These are phyloP conservation scores for Pachyuromys duprasi DNA, from an alignment of 2,797 vertebrate genomes.

Conservation along the genomic window DNA sequence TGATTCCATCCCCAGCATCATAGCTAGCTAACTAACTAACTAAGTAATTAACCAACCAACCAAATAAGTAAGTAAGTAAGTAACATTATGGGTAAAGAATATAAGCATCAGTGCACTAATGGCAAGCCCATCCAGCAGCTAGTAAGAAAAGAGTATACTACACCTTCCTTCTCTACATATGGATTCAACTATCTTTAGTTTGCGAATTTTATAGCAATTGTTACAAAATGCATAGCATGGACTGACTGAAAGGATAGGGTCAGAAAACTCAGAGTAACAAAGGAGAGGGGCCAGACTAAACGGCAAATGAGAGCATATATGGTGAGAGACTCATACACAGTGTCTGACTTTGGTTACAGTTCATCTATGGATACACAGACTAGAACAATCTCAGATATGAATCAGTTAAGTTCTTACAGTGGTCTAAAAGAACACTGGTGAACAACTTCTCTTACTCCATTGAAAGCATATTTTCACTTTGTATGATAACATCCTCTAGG, in stretches of 20 bases:
- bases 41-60: neutral
- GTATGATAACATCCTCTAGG: neutral
- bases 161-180: neutral
- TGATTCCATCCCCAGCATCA: too few relatives aligned
- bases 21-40: neutral
- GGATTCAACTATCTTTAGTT: slow-evolving; percentile 42
- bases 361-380: neutral
- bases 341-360: neutral
- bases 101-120: neutral
- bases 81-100: neutral
- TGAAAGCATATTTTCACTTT: neutral
- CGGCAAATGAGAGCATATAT: neutral
- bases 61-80: too few relatives aligned
- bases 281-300: neutral
- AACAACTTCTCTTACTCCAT: neutral
- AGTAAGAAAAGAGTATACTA: neutral
- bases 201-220: too few relatives aligned
- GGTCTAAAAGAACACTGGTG: neutral
- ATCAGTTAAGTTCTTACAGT: neutral
- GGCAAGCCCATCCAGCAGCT: neutral
- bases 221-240: neutral
- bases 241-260: neutral
- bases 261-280: neutral
- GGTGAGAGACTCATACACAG: neutral
- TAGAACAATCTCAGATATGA: neutral